Evolutionary conservation across 2,888 invertebrate genomes (phyloP).

Genomic region (Helicoverpa assulta): DNA sequence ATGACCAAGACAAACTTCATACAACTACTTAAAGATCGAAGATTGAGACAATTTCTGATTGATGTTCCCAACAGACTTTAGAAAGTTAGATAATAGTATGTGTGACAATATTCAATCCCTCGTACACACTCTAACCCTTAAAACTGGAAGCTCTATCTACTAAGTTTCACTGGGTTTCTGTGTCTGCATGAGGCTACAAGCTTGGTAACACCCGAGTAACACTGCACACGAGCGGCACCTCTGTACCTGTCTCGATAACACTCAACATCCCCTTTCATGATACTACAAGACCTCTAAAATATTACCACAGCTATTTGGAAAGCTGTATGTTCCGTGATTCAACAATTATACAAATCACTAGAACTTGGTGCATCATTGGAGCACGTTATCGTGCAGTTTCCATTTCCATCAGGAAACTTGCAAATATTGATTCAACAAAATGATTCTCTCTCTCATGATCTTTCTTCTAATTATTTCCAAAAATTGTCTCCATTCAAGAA

Average conservation of each 20-base stretch:
- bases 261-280: conserved; percentile 44
- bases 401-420: not conserved
- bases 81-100: too few species aligned
- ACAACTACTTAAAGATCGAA: not conserved
- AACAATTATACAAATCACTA: not conserved
- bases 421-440: not conserved
- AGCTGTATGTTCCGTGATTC: not conserved
- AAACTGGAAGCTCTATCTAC: conserved; percentile 29
- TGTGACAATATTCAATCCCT: not conserved
- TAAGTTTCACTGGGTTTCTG: conserved; percentile 31
- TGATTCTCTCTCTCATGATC: not conserved
- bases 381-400: not conserved
- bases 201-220: conserved; percentile 42
- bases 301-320: not conserved
- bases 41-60: not conserved
- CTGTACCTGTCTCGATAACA: conserved; percentile 37
- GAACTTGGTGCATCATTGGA: conserved; percentile 2
- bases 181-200: conserved; percentile 57
- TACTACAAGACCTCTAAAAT: conserved; percentile 54
- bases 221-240: conserved; percentile 43
- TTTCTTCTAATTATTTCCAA: not conserved
- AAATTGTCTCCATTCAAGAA: conserved; percentile 3
- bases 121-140: conserved; percentile 24
- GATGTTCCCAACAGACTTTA: too few species aligned
- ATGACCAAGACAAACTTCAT: not conserved